Conservation (phyloP, 2,113 vertebrate genomes). For the Apteryx mantelli region DNA sequence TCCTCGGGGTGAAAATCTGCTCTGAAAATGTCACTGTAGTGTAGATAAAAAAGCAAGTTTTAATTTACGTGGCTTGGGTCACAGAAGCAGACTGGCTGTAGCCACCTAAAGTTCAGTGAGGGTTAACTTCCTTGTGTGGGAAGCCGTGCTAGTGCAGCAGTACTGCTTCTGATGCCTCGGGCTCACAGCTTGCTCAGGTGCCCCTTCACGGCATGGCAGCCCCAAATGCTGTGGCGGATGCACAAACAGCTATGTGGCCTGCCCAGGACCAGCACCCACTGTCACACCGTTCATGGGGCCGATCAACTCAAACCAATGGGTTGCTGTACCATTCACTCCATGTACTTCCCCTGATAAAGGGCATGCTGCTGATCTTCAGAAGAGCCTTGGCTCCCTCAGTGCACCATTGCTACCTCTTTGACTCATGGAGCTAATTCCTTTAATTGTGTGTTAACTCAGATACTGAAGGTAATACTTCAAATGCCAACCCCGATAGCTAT, state of each 20-base stretch:
- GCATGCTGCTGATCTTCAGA: not conserved
- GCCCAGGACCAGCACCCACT: too few relatives aligned
- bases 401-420: not conserved
- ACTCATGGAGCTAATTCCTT: not conserved
- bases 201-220: too few relatives aligned
- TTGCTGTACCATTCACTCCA: fast-evolving
- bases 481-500: not conserved
- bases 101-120: too few relatives aligned
- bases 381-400: not conserved
- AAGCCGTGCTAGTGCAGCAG: too few relatives aligned
- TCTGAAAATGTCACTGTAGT: not conserved
- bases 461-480: not conserved
- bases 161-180: too few relatives aligned
- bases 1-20: not conserved
- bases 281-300: too few relatives aligned
- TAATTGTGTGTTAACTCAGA: not conserved
- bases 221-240: too few relatives aligned
- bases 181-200: too few relatives aligned
- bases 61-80: not conserved
- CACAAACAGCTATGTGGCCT: not conserved
- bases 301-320: not conserved
- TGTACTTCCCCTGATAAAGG: not conserved
- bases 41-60: not conserved
- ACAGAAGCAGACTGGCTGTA: not conserved
- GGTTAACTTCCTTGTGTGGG: too few relatives aligned